Evolutionary conservation across 2,113 vertebrate species (phyloP).

Genomic region (Progne subis): DNA sequence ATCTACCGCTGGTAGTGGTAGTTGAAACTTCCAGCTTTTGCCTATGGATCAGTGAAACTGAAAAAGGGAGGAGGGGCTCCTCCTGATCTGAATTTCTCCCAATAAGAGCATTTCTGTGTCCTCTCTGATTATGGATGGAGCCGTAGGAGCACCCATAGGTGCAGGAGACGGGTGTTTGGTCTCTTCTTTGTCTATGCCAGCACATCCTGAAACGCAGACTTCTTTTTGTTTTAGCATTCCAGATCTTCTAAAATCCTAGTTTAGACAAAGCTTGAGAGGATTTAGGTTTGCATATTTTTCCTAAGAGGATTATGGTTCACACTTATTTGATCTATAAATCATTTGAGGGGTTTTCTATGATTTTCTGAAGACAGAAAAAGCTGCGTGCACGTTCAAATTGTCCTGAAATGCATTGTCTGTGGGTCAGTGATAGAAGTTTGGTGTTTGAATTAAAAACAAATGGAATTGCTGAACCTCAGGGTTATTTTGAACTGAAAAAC

Average conservation of each 20-base stretch:
- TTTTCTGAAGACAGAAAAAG: neutral
- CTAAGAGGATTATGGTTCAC: constrained; percentile 33
- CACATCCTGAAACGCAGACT: neutral
- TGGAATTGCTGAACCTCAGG: neutral
- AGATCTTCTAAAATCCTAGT: constrained; percentile 4
- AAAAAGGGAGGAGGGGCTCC: neutral
- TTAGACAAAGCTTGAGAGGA: neutral
- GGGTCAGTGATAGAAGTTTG: neutral
- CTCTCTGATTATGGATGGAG: neutral
- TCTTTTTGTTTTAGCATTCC: neutral
- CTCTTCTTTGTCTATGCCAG: neutral
- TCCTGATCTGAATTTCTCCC: neutral
- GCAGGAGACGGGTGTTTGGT: neutral
- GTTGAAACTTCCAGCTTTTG: neutral
- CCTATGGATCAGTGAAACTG: neutral
- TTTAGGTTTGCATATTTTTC: constrained; percentile 44
- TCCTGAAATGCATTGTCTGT: neutral
- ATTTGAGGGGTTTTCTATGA: neutral
- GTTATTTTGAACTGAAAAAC: neutral
- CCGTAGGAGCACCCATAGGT: rapidly evolving
- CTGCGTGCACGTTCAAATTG: neutral
- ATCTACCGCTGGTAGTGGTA: neutral
- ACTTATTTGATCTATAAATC: constrained; percentile 21
- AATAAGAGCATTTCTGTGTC: neutral
- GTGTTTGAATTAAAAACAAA: neutral